phyloP scores from a whole-genome alignment of 2,888 invertebrate species.

The Linyphia triangularis region DNA sequence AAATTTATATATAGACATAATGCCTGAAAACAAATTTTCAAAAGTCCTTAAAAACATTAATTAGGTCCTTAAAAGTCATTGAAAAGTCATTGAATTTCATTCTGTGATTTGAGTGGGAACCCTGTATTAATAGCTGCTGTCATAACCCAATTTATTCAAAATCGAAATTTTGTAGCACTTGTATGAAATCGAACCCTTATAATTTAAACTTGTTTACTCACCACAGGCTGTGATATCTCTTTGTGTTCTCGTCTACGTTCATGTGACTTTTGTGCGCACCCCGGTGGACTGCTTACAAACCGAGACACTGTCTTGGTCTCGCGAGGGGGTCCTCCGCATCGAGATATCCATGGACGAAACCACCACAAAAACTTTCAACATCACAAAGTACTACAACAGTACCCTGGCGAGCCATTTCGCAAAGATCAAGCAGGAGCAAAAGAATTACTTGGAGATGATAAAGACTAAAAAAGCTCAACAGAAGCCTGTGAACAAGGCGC shows the following conservation, averaged over 20 bases:
- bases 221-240: slow-evolving; percentile 83
- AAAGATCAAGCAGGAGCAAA: slow-evolving; percentile 14
- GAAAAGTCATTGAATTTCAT: too few relatives aligned
- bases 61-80: too few relatives aligned
- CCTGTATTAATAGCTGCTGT: too few relatives aligned
- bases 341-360: slow-evolving; percentile 82
- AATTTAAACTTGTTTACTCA: too few relatives aligned
- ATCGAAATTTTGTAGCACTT: too few relatives aligned
- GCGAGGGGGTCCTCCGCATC: slow-evolving; percentile 95
- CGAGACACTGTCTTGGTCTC: slow-evolving; percentile 93
- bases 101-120: too few relatives aligned
- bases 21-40: too few relatives aligned
- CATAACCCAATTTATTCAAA: too few relatives aligned
- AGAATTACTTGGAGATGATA: not conserved
- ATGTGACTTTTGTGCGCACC: slow-evolving; percentile 93
- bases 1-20: too few relatives aligned
- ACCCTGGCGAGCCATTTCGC: slow-evolving; percentile 7
- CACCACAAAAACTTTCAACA: slow-evolving; percentile 13
- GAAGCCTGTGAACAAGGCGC: not conserved
- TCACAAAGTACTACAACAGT: slow-evolving; percentile 50
- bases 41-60: too few relatives aligned
- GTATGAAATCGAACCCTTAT: too few relatives aligned
- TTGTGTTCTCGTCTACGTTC: slow-evolving; percentile 95
- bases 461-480: not conserved
- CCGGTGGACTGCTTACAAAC: slow-evolving; percentile 96